A percentile compares a stretch with the other conserved stretches of the same genome.
These are phyloP conservation scores for Papilio xuthus DNA, from an alignment of 1,140 invertebrate species.

Conservation along the genomic window DNA sequence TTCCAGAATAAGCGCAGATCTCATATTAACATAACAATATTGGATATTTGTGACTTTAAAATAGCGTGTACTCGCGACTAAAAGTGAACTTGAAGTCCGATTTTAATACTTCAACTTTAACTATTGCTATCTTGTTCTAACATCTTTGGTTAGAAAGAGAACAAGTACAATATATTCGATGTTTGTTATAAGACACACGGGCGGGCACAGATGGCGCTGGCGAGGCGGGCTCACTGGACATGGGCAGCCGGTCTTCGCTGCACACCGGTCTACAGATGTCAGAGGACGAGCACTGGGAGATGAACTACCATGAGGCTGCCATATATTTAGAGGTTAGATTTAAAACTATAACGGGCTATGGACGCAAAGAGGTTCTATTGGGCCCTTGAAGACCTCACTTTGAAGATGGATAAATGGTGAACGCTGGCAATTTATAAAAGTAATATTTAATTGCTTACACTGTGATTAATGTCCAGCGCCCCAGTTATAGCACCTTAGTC, in stretches of 20 bases:
- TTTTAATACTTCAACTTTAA: not conserved
- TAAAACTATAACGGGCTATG: not conserved
- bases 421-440: too few relatives aligned
- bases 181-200: conserved; percentile 55
- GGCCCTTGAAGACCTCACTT: too few relatives aligned
- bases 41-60: too few relatives aligned
- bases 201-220: conserved; percentile 66
- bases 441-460: too few relatives aligned
- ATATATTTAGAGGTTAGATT: conserved; percentile 89
- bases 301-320: conserved; percentile 95
- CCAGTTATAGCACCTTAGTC: too few relatives aligned
- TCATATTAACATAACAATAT: too few relatives aligned
- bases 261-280: conserved; percentile 78
- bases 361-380: not conserved
- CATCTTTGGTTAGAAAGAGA: not conserved
- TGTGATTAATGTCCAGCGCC: too few relatives aligned
- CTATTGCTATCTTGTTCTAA: not conserved
- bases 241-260: conserved; percentile 77
- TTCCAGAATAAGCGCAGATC: not conserved
- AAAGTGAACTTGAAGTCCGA: too few relatives aligned
- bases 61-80: too few relatives aligned
- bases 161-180: not conserved
- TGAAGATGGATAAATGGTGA: too few relatives aligned
- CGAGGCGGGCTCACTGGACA: conserved; percentile 71
- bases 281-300: conserved; percentile 88